Base-by-base conservation (phyloP, 2,888 invertebrate species). In the Brachypterus glaber region DNA sequence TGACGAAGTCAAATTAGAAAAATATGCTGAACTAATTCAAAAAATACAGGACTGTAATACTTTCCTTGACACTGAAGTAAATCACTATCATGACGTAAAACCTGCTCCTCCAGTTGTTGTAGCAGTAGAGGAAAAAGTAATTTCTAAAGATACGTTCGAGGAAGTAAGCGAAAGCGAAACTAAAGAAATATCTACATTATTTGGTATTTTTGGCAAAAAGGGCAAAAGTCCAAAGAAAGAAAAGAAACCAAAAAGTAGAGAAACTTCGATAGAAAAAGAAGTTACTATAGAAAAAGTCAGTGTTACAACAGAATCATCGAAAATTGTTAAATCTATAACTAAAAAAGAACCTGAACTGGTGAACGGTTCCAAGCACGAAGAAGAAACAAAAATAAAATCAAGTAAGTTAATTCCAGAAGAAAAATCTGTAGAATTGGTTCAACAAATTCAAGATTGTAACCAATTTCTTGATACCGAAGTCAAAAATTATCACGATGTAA, bases 261-360 rank as follows among this genome's bases (percentile, higher is more conserved):
- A n/a, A n/a, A n/a, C n/a, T n/a, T n/a, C n/a, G n/a, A n/a, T n/a
- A n/a, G n/a, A n/a, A n/a, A n/a, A n/a, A n/a, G n/a, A n/a, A n/a
- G n/a, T n/a, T n/a, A n/a, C n/a, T n/a, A n/a, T n/a, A n/a, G n/a
- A n/a, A n/a, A n/a, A n/a, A n/a, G n/a, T n/a, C n/a, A n/a, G n/a
- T n/a, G n/a, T n/a, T n/a, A n/a, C n/a, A 17, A 43, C 46, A 35
- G 33, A 46, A 7, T 41, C 46, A 34, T 45, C 38, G 29, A 31
- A 36, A 24, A 31, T 35, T 35, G 39, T 39, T 25, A 45, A 24
- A 14, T 42, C 33, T 31, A 37, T 30, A 3, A 39, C 38, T 9
- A 37, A 39, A 15, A 35, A 36, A 42, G 39, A 15, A 37, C 36
- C 17, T n/a, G n/a, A n/a, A n/a, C n/a, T n/a, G n/a, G n/a, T n/a